Evolutionary conservation across 2,888 invertebrate species (phyloP), one percentile per base, ranked within the genome.

Genomic region (Athalia circularis): DNA sequence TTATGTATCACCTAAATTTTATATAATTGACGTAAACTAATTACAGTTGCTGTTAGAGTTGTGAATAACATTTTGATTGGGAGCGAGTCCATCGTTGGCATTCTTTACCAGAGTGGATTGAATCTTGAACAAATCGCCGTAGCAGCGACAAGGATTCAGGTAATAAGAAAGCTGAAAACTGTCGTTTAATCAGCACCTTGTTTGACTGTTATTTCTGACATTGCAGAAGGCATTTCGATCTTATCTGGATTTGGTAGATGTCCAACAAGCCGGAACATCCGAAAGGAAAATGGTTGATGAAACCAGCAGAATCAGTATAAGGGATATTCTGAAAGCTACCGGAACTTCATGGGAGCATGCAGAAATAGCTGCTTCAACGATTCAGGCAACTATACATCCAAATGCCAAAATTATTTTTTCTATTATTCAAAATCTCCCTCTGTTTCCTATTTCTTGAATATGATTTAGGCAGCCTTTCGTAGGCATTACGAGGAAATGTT

Each of bases 41-140:
- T 48, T 52, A 15, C 52, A 89, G 90, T 88, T 68, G 89, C 90
- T 48, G 82, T 87, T 13, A 85, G 84, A 79, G 80, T 89, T 29
- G 87, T 90, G 5, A 85, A 86, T 72, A 85, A 87, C 77, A 84
- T 90, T 77, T 79, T 87, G 62, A 74, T 82, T 9, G 84, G 81
- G n/a, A 88, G 87, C 79, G 84, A 88, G 70, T 83, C 85, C 0
- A 87, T 90, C 61, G 80, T 89, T 4, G 84, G 79, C 8, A 84
- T 88, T 81, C 84, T 90, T 67, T 77, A 82, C 15, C 79, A 81
- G 8, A 83, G 84, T 64, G 89, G 89, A 61, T 82, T 89, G 77
- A 83, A 79, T 74, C 80, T 88, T 9, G 84, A 86, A 65, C 85
- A 87, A 81, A 88, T 90, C 74, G 85, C 86, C 3, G 75, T 82